Percentiles rank a stretch among this genome's conserved stretches.
Evolutionary conservation across 2,113 vertebrate genomes (phyloP).

Genomic region (Calidris pygmaea): DNA sequence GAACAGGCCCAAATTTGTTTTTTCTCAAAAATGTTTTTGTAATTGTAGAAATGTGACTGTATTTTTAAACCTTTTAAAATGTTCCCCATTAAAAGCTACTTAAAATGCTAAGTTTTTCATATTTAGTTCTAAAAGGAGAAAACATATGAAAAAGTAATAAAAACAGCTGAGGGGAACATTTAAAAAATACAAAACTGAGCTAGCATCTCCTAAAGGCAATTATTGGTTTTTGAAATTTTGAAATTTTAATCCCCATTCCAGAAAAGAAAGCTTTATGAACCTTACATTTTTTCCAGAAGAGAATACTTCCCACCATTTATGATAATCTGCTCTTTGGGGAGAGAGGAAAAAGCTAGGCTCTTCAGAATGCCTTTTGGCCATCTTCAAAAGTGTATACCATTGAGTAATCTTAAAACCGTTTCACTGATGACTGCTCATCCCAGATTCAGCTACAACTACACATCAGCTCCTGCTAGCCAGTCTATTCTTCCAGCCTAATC

Average conservation of each 20-base stretch:
- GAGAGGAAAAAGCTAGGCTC: neutral
- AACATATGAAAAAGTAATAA: neutral
- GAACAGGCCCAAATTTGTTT: neutral
- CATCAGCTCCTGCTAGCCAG: neutral
- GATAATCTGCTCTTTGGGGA: neutral
- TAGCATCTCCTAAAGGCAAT: neutral
- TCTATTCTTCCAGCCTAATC: neutral
- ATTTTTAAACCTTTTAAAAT: neutral
- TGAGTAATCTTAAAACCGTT: neutral
- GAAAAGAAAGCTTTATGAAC: neutral
- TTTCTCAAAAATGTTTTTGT: neutral
- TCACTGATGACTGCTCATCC: neutral
- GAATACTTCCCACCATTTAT: neutral
- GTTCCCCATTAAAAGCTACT: neutral
- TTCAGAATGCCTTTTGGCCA: neutral
- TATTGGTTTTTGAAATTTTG: neutral
- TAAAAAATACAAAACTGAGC: neutral
- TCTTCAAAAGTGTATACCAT: neutral
- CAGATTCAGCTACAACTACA: neutral
- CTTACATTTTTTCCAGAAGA: neutral
- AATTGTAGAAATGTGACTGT: neutral
- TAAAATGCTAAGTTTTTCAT: neutral
- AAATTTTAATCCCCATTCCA: neutral
- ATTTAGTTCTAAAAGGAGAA: neutral
- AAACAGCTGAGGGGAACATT: neutral